Conservation (phyloP, 2,113 vertebrate species). For the Collichthys lucidus region DNA sequence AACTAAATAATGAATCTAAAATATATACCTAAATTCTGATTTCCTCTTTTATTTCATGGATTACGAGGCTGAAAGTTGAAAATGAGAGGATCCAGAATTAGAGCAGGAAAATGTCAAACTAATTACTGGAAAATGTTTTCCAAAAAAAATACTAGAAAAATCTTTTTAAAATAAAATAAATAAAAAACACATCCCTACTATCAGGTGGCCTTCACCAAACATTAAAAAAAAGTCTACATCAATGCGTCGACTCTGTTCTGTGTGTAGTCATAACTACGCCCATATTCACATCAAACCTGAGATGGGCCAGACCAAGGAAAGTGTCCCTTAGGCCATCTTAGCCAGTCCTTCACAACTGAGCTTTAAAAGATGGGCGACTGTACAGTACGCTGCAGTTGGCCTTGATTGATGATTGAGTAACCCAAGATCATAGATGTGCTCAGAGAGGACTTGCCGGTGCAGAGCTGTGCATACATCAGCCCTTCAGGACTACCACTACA, state of each 20-base stretch:
- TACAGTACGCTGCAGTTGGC: conserved; percentile 79
- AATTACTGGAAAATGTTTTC: conserved; percentile 22
- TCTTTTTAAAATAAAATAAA: background rate
- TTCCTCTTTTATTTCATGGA: background rate
- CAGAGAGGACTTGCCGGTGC: conserved; percentile 73
- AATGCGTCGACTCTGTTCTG: conserved; percentile 65
- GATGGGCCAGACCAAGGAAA: conserved; percentile 75
- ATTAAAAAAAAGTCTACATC: conserved; percentile 72
- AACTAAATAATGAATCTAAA: background rate
- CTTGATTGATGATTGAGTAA: conserved; percentile 82
- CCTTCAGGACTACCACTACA: conserved; percentile 75
- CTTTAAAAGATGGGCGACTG: conserved; percentile 82
- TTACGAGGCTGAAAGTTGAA: conserved; percentile 9
- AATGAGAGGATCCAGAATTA: conserved; percentile 24
- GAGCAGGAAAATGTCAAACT: conserved; percentile 20
- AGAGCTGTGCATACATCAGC: conserved; percentile 80
- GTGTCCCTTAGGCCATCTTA: conserved; percentile 81
- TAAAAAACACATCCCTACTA: conserved; percentile 48
- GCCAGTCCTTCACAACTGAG: conserved; percentile 80
- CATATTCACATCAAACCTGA: conserved; percentile 79
- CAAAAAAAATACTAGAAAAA: conserved; percentile 22
- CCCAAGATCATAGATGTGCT: conserved; percentile 80
- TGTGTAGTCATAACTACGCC: conserved; percentile 74
- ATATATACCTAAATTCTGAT: conserved; percentile 3
- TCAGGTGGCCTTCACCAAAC: conserved; percentile 68